Conservation (phyloP, 2,113 vertebrate species). For the Quiscalus mexicanus region DNA sequence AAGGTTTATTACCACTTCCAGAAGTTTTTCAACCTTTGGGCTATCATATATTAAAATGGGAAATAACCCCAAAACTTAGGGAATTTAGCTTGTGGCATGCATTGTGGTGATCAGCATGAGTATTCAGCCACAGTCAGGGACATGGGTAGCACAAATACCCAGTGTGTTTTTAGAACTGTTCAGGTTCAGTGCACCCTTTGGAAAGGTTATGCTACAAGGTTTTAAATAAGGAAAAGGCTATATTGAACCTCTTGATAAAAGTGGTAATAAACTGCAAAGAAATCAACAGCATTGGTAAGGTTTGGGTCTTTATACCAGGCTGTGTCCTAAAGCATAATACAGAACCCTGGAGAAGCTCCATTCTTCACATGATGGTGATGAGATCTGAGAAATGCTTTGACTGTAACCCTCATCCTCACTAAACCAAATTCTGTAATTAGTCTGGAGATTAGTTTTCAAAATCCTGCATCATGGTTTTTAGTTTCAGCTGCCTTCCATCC, state of each 20-base stretch:
- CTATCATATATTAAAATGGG: not conserved
- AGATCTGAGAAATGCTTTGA: not conserved
- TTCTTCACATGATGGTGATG: not conserved
- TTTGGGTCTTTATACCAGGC: not conserved
- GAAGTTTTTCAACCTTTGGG: not conserved
- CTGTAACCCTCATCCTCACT: not conserved
- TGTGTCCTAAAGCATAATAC: not conserved
- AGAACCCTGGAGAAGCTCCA: not conserved
- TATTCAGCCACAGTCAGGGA: not conserved
- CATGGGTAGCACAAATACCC: not conserved
- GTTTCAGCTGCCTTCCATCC: not conserved
- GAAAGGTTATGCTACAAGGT: not conserved
- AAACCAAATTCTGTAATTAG: not conserved
- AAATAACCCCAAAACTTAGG: not conserved
- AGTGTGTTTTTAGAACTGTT: not conserved
- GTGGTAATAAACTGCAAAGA: not conserved
- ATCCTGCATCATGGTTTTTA: not conserved
- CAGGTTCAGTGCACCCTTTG: not conserved
- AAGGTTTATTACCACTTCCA: not conserved
- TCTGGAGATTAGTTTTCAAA: not conserved
- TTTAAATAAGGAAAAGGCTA: not conserved
- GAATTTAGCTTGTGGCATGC: not conserved
- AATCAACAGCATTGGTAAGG: not conserved
- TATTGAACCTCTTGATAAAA: not conserved
- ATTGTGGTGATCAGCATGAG: not conserved